Conservation (phyloP, 2,113 vertebrate species). For the Meriones unguiculatus region DNA sequence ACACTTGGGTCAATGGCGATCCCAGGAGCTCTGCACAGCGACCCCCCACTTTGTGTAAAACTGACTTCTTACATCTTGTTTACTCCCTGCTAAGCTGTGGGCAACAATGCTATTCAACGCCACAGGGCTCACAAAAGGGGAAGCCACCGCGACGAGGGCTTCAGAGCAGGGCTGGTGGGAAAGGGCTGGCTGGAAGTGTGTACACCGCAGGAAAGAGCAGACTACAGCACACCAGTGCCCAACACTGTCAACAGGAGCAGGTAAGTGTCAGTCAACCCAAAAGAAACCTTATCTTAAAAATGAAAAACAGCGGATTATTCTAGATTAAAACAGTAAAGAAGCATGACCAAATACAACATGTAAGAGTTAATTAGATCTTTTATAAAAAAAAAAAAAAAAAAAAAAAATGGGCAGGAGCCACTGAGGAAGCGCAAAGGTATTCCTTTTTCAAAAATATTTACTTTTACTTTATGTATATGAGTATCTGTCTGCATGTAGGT, state of each 20-base stretch:
- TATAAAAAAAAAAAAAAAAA: neutral
- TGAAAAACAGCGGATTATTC: neutral
- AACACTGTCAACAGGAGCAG: neutral
- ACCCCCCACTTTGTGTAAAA: neutral
- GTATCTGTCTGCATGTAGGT: neutral
- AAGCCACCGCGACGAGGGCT: too few relatives aligned
- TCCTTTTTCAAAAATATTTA: neutral
- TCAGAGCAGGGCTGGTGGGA: neutral
- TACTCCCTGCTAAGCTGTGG: neutral
- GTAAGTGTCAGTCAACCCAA: neutral
- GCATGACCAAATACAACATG: neutral
- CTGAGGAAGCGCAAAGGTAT: slow-evolving; percentile 4
- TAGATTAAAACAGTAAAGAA: slow-evolving; percentile 39
- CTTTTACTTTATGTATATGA: neutral
- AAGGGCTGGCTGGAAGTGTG: neutral
- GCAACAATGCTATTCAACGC: neutral
- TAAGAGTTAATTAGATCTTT: neutral
- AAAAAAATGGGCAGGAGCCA: neutral
- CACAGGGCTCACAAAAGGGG: neutral
- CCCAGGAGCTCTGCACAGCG: too few relatives aligned
- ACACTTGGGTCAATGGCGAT: neutral
- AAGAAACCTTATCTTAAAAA: slow-evolving; percentile 15
- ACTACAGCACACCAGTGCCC: neutral
- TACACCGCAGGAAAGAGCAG: neutral
- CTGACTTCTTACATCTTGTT: neutral